A percentile compares a stretch with the other conserved stretches of the same genome.
These are phyloP conservation scores for Coptotermes formosanus DNA, from an alignment of 1,140 invertebrate species.

Conservation along the genomic window DNA sequence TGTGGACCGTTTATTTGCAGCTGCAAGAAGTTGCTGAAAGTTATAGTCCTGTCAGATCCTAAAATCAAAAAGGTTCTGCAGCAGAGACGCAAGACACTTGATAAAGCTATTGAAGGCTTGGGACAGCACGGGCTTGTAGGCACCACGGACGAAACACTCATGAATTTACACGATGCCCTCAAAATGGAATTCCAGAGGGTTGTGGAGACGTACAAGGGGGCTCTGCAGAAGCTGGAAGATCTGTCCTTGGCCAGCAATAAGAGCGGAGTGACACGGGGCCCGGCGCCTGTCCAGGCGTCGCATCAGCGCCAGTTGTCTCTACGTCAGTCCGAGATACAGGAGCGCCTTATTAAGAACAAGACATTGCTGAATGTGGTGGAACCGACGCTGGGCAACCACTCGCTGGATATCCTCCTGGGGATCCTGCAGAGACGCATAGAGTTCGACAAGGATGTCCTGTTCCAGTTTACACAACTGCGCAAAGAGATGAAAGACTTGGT, in stretches of 20 bases:
- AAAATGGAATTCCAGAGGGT: constrained; percentile 81
- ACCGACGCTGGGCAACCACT: constrained; percentile 56
- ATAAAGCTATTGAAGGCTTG: constrained; percentile 79
- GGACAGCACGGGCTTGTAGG: constrained; percentile 83
- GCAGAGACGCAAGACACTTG: constrained; percentile 66
- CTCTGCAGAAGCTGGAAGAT: constrained; percentile 83
- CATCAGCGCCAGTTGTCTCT: constrained; percentile 86
- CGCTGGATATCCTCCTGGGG: constrained; percentile 54
- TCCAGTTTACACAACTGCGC: constrained; percentile 67
- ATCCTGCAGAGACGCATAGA: constrained; percentile 65
- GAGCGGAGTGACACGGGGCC: constrained; percentile 59
- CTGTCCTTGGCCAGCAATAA: constrained; percentile 54
- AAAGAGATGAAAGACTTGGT: constrained; percentile 69
- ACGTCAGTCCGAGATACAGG: constrained; percentile 75
- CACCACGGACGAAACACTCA: constrained; percentile 57
- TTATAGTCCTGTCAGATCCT: constrained; percentile 52
- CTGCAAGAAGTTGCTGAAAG: constrained; percentile 55
- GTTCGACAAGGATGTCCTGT: constrained; percentile 67
- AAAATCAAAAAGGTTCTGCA: constrained; percentile 58
- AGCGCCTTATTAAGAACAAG: constrained; percentile 88
- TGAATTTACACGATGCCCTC: constrained; percentile 56
- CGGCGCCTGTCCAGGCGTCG: constrained; percentile 81
- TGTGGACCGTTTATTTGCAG: constrained; percentile 53
- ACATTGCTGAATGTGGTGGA: constrained; percentile 83
- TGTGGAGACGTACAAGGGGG: constrained; percentile 82